These are phyloP conservation scores for Hydrolagus colliei DNA, from an alignment of 2,797 vertebrate species.

Conservation along the genomic window DNA sequence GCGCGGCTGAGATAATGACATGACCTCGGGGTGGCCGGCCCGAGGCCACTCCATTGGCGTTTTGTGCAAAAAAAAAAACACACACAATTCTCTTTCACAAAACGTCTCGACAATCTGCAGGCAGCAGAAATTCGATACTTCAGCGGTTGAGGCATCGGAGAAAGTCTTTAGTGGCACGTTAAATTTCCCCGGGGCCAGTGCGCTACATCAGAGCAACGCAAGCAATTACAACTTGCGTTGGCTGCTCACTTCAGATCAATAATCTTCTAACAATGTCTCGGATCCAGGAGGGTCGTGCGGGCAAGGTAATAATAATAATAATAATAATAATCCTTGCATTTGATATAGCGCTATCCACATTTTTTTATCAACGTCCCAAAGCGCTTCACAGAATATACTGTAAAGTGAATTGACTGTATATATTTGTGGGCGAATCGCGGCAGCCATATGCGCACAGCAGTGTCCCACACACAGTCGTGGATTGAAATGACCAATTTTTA, in stretches of 20 bases:
- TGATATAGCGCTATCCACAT: too few relatives aligned
- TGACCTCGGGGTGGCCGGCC: background rate
- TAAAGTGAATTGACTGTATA: too few relatives aligned
- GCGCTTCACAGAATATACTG: too few relatives aligned
- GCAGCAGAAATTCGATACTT: slow-evolving; percentile 52
- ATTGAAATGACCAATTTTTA: too few relatives aligned
- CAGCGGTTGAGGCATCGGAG: slow-evolving; percentile 59
- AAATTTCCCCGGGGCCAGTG: slow-evolving; percentile 60
- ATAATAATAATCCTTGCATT: too few relatives aligned
- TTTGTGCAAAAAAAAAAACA: slow-evolving; percentile 4
- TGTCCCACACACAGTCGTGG: too few relatives aligned
- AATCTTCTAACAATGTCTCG: slow-evolving; percentile 41
- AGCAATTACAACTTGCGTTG: slow-evolving; percentile 58
- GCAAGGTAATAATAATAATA: too few relatives aligned
- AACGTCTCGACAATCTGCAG: slow-evolving; percentile 52
- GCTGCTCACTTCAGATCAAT: slow-evolving; percentile 52
- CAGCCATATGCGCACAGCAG: too few relatives aligned
- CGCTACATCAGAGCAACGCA: slow-evolving; percentile 60
- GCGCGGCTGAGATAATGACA: slow-evolving; percentile 11
- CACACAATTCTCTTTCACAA: slow-evolving; percentile 29
- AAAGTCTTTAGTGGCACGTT: slow-evolving; percentile 63
- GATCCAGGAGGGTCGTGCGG: slow-evolving; percentile 37
- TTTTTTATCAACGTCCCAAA: too few relatives aligned
- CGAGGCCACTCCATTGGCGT: slow-evolving; percentile 5
- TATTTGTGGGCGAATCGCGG: too few relatives aligned